phyloP scores from a whole-genome alignment of 2,797 vertebrate species.

The Pitangus sulphuratus region DNA sequence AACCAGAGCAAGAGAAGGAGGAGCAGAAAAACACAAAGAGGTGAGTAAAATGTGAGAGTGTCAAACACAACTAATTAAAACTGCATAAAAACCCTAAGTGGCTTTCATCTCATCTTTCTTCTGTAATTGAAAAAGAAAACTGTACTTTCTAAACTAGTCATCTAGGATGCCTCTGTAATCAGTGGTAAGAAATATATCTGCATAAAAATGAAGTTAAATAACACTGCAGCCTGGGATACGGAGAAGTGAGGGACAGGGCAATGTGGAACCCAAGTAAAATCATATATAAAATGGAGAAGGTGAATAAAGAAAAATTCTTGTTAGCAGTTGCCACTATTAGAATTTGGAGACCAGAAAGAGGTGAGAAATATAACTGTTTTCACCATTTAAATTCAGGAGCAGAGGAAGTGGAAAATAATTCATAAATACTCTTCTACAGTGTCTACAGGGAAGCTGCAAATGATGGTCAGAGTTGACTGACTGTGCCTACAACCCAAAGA shows the following conservation, averaged over 20 bases:
- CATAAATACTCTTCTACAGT: neutral
- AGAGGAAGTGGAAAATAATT: neutral
- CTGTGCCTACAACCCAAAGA: neutral
- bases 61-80: neutral
- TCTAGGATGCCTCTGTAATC: neutral
- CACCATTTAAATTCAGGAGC: neutral
- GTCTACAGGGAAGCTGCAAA: neutral
- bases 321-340: neutral
- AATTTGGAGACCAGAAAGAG: neutral
- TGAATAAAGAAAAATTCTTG: neutral
- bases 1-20: neutral
- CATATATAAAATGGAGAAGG: neutral
- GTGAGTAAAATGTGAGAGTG: neutral
- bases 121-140: neutral
- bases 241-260: accelerated
- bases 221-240: neutral
- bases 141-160: neutral
- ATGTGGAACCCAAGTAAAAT: neutral
- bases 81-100: neutral
- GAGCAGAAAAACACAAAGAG: neutral
- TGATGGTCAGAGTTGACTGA: neutral
- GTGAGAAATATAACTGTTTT: neutral
- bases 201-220: neutral
- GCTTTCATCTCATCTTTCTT: neutral
- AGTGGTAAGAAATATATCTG: neutral